Evolutionary conservation across 2,113 vertebrate genomes (phyloP).

Genomic region (Trochalopteron elliotii): DNA sequence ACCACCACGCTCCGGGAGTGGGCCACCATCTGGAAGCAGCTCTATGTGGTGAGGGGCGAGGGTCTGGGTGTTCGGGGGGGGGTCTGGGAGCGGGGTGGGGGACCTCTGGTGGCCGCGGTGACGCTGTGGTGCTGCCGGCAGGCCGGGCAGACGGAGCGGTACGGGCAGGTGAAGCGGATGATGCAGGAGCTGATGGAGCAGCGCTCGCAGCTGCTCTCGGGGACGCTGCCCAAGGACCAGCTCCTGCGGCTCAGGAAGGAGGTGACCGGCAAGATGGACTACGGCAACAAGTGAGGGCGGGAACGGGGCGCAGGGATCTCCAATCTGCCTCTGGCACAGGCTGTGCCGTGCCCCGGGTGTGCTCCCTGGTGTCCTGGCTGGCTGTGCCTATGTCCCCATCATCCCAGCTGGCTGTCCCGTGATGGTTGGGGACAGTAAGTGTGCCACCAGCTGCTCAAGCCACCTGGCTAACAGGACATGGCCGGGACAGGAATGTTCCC

Average conservation of each 20-base stretch:
- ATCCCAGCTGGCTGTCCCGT: background rate
- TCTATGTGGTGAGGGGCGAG: conserved; percentile 16
- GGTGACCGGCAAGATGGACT: conserved; percentile 63
- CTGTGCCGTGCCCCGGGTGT: background rate
- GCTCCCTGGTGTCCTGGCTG: background rate
- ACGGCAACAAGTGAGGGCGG: conserved; percentile 51
- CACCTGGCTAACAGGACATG: background rate
- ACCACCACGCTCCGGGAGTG: conserved; percentile 67
- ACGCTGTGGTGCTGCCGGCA: accelerated
- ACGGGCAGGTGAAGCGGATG: conserved; percentile 31
- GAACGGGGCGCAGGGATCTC: accelerated
- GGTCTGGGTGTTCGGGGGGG: accelerated
- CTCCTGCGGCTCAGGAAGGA: conserved; percentile 59
- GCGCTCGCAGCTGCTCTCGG: conserved; percentile 58
- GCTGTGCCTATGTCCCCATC: background rate
- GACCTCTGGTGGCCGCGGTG: accelerated
- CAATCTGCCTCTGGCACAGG: background rate
- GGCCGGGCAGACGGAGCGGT: conserved; percentile 1
- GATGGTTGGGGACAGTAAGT: background rate
- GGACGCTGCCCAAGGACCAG: conserved; percentile 53
- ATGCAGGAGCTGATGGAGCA: conserved; percentile 65
- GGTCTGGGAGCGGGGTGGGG: accelerated
- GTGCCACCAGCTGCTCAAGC: background rate
- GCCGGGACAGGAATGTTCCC: background rate
- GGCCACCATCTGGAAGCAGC: conserved; percentile 66